phyloP scores from a whole-genome alignment of 2,797 vertebrate species.

The Malurus leucopterus region DNA sequence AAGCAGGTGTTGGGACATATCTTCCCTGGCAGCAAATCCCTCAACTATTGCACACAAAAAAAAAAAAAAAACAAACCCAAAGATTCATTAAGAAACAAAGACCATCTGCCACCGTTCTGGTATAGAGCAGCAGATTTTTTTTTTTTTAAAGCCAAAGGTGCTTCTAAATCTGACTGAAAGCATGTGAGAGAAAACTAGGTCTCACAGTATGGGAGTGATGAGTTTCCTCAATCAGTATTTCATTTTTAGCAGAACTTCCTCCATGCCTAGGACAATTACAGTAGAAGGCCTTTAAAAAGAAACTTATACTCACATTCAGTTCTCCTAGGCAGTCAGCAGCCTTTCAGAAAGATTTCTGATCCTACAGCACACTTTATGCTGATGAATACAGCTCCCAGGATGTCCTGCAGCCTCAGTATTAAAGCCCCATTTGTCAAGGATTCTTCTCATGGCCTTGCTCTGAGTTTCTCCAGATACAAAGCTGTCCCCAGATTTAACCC shows the following conservation, averaged over 20 bases:
- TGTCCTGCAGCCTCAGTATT: background rate
- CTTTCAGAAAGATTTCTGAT: background rate
- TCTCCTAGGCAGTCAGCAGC: background rate
- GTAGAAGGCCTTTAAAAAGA: background rate
- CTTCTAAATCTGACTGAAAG: background rate
- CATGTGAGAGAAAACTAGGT: background rate
- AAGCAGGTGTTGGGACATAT: constrained; percentile 9
- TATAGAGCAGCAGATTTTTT: background rate
- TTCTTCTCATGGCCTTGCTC: background rate
- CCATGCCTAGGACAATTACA: background rate
- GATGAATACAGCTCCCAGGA: background rate
- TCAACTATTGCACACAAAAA: background rate
- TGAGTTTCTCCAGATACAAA: background rate
- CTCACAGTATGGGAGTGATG: background rate
- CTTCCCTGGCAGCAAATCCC: constrained; percentile 31
- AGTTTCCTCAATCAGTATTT: background rate
- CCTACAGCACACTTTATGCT: background rate
- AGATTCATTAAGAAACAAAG: constrained; percentile 42
- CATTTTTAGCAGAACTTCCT: background rate
- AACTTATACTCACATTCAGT: background rate
- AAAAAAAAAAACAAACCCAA: background rate
- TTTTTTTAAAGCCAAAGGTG: constrained; percentile 3
- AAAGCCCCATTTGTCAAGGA: background rate
- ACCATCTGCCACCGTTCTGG: constrained; percentile 41
- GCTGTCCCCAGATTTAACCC: background rate